Percentiles rank a stretch among this genome's conserved stretches.
Evolutionary conservation across 2,888 invertebrate genomes (phyloP).

Genomic region (Cheilosia variabilis): DNA sequence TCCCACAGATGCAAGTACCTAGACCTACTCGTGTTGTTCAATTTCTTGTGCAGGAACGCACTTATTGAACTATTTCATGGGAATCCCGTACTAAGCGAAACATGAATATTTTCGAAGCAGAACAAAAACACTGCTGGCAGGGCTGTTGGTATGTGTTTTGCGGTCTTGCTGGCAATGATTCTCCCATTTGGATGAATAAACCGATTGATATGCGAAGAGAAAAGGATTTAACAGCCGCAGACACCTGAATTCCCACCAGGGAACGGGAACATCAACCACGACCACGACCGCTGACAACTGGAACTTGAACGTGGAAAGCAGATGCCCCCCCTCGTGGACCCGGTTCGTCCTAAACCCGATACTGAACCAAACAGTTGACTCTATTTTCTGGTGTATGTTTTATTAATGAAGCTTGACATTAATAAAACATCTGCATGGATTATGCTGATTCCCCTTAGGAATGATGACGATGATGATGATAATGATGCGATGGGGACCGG

Average conservation of each 20-base stretch:
- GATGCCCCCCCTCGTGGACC: slow-evolving; percentile 4
- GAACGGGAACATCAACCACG: slow-evolving; percentile 23
- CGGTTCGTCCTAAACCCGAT: slow-evolving; percentile 10
- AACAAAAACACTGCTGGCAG: neutral
- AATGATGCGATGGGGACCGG: slow-evolving; percentile 72
- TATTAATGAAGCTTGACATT: slow-evolving; percentile 77
- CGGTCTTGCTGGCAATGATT: slow-evolving; percentile 39
- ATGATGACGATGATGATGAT: slow-evolving; percentile 74
- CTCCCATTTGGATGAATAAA: slow-evolving; percentile 49
- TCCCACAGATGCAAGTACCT: too few species aligned
- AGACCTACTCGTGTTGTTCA: too few species aligned
- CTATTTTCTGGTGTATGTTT: slow-evolving; percentile 75
- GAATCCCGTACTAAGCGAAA: slow-evolving; percentile 28
- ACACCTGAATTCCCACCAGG: slow-evolving; percentile 75
- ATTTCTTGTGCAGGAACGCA: neutral
- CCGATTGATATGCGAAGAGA: slow-evolving; percentile 50
- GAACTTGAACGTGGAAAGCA: slow-evolving; percentile 61
- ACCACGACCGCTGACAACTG: slow-evolving; percentile 64
- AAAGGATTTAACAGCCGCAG: slow-evolving; percentile 64
- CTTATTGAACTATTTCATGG: neutral
- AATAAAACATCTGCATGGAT: slow-evolving; percentile 77
- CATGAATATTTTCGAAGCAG: neutral
- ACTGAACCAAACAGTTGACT: slow-evolving; percentile 57
- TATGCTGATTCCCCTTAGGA: slow-evolving; percentile 74
- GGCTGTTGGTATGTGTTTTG: slow-evolving; percentile 40